Percentiles rank a stretch among this genome's conserved stretches.
Conservation (phyloP, 2,888 invertebrate genomes). For the Celastrina argiolus region DNA sequence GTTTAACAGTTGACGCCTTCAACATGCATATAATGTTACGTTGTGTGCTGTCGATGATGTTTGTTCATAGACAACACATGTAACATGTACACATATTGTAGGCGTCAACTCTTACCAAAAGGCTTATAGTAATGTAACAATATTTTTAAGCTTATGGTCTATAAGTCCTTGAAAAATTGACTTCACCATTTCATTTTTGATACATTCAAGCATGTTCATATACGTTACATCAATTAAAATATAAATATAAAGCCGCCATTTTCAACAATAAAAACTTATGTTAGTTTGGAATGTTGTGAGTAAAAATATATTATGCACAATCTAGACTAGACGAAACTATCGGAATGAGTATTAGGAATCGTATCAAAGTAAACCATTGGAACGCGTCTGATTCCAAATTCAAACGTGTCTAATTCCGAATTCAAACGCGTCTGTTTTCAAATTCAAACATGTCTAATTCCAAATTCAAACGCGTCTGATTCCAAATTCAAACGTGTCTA, state of each 20-base stretch:
- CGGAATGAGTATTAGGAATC: neutral
- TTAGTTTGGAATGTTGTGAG: neutral
- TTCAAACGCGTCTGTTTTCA: too few relatives aligned
- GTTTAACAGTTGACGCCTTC: too few relatives aligned
- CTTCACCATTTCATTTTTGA: neutral
- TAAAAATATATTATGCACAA: neutral
- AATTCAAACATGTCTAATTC: neutral
- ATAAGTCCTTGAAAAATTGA: conserved; percentile 18
- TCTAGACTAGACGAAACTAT: neutral
- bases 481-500: too few relatives aligned
- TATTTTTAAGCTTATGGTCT: conserved; percentile 11
- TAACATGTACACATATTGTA: too few relatives aligned
- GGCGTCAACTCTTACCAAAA: too few relatives aligned
- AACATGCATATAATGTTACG: too few relatives aligned
- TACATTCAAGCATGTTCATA: neutral
- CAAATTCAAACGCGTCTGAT: too few relatives aligned
- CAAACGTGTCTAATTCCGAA: too few relatives aligned
- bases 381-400: too few relatives aligned
- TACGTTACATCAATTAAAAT: too few relatives aligned
- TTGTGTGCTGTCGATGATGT: too few relatives aligned
- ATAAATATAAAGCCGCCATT: neutral
- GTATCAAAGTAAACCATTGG: neutral
- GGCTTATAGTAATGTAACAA: neutral
- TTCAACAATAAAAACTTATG: neutral
- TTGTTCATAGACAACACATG: too few relatives aligned